These are phyloP conservation scores for Epinephelus fuscoguttatus DNA, from an alignment of 2,113 vertebrate species.

Conservation along the genomic window DNA sequence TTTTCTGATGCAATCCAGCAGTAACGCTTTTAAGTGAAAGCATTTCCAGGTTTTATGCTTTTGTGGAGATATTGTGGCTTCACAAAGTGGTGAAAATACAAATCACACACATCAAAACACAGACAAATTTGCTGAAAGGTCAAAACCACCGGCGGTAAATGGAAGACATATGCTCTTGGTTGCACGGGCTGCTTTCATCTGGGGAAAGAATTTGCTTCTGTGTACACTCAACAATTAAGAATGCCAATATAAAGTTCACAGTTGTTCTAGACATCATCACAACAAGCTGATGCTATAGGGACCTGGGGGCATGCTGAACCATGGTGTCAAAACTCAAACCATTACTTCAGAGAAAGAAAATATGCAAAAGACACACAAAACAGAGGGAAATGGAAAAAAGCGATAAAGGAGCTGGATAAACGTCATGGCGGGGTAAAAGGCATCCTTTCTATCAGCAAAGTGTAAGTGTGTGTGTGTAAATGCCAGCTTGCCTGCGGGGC, in stretches of 20 bases:
- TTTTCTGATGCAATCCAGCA: neutral
- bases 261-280: constrained; percentile 48
- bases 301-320: constrained; percentile 8
- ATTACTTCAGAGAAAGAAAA: constrained; percentile 1
- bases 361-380: neutral
- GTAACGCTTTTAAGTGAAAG: neutral
- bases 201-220: constrained; percentile 64
- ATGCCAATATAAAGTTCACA: constrained; percentile 55
- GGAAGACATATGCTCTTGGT: constrained; percentile 66
- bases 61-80: constrained; percentile 26
- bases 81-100: constrained; percentile 49
- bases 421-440: neutral
- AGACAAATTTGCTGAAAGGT: constrained; percentile 72
- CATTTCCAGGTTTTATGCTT: constrained; percentile 33
- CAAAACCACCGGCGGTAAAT: constrained; percentile 64
- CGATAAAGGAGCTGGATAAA: constrained; percentile 15
- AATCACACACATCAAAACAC: constrained; percentile 63
- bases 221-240: constrained; percentile 64
- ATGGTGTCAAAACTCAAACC: constrained; percentile 1
- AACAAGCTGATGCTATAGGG: constrained; percentile 4
- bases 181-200: constrained; percentile 57
- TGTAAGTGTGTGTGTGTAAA: constrained; percentile 32
- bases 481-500: constrained; percentile 52
- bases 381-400: constrained; percentile 3
- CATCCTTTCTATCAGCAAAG: neutral